Evolutionary conservation across 2,888 invertebrate species (phyloP), one percentile per base, ranked within the genome.

Genomic region (Eristalis intricaria): DNA sequence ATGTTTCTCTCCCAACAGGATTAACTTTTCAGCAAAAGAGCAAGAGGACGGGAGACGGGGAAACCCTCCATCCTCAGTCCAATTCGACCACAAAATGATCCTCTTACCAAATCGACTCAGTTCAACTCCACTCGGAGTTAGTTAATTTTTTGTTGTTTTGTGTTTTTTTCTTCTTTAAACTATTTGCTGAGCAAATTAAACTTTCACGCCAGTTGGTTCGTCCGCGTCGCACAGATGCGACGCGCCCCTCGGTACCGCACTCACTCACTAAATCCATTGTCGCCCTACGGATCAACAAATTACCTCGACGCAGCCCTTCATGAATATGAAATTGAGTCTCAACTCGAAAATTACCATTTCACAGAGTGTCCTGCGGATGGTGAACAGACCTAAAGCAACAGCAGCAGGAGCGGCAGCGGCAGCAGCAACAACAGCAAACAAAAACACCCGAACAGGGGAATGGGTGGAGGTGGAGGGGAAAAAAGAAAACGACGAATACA

Each of bases 301-400:
- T 85, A 76, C 81, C 80, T 50, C 84, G 76, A 80, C 68, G 76
- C 71, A 80, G 66, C 81, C 76, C 68, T 58, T 79, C 83, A 79
- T 87, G 87, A 87, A 87, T 87, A 87, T 77, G 74, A 83, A 87
- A 87, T 83, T 87, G 76, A 63, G 79, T 83, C 75, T 73, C 79
- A 79, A 87, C 87, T 87, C 63, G 78, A 70, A 87, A 87, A 87
- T 87, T 87, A 83, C 86, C 75, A 87, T 82, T 75, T 87, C 70
- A 19, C 43, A 19, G 56, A 63, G 75, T 82, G 82, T 82, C 82
- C 82, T 76, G 50, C 43, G 43, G 43, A 50, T 50, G 43, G 15
- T 50, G 43, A 26, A 13, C 29, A 58, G 35, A 32, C 71, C 60
- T 23, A 61, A 64, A 76, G 38, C 38, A 58, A 32, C 50, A 68